A percentile compares a stretch with the other conserved stretches of the same genome.
phyloP scores from a whole-genome alignment of 1,140 invertebrate species.

The Aphidius gifuensis region DNA sequence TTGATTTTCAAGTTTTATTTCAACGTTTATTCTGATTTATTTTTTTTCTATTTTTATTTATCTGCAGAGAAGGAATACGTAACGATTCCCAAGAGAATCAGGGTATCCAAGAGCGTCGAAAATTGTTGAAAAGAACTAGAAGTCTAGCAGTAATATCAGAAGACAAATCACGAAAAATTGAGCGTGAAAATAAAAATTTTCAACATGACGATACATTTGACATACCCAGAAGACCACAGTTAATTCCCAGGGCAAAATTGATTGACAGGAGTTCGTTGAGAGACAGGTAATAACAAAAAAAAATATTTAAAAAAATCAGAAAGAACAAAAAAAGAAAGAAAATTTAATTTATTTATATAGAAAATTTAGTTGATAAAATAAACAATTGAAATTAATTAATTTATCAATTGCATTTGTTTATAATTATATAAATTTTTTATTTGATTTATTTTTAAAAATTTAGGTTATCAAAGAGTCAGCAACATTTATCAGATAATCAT shows the following conservation, averaged over 20 bases:
- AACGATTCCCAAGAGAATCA: conserved; percentile 38
- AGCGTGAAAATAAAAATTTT: conserved; percentile 34
- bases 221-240: conserved; percentile 64
- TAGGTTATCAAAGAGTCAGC: conserved; percentile 53
- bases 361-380: neutral
- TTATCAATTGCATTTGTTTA: neutral
- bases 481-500: conserved; percentile 48
- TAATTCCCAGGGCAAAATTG: conserved; percentile 73
- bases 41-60: conserved; percentile 14
- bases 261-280: conserved; percentile 71
- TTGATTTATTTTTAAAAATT: neutral
- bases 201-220: conserved; percentile 51
- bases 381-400: neutral
- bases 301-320: conserved; percentile 6
- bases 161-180: conserved; percentile 60
- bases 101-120: conserved; percentile 51
- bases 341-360: too few relatives aligned
- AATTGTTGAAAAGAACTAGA: conserved; percentile 66
- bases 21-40: too few relatives aligned
- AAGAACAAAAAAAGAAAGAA: neutral
- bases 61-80: conserved; percentile 33
- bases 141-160: conserved; percentile 75
- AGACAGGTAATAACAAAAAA: conserved; percentile 56
- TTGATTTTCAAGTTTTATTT: too few relatives aligned
- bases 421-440: neutral